Base-by-base conservation (phyloP, 2,797 vertebrate genomes). In the Cyclopterus lumpus region DNA sequence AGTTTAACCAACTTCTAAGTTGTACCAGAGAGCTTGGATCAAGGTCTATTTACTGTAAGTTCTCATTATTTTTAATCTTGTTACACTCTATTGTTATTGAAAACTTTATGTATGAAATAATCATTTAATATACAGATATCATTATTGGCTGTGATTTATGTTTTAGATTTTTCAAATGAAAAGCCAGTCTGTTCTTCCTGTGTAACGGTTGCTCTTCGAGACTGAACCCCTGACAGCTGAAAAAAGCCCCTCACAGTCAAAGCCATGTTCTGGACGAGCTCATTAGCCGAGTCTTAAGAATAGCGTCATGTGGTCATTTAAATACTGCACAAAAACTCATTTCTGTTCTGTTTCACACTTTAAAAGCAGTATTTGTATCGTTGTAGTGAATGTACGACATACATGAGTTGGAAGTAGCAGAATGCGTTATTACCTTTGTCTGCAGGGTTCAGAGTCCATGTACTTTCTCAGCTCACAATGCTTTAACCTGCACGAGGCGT, bases 241-340 rank as follows among this genome's bases (percentile, higher is more conserved):
- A 51, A 67, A 51, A 26, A 38, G n/a, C 5, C 32, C 59, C 51
- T 72, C 15, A 7, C 14, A 22, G 54, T 80, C 72, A 40, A 71
- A 63, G 46, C 26, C 28, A 40, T 44, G 26, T 61, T 49, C 69
- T 6, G 38, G 51, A 26, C 64, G n/a, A 55, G 42, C 49, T 18
- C 42, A 54, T 64, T 51, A 74, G 75, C 58, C 68, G 62, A 76
- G 68, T 57, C 38, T 62, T 54, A 40, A 51, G 46, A 81, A 75
- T 64, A 75, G 75, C 30, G 65, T 51, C 40, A 54, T 61, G 64
- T 61, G 7, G 4, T 49, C 40, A 55, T 51, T 73, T 49, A 66
- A 62, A 48, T 53, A 38, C 14, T 22, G 22, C 44, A 36, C 3
- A 2, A n/a, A 26, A 48, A 18, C 18, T 36, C 2, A 77, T 62